phyloP scores from a whole-genome alignment of 2,797 vertebrate species.

The Neoniphon sammara region DNA sequence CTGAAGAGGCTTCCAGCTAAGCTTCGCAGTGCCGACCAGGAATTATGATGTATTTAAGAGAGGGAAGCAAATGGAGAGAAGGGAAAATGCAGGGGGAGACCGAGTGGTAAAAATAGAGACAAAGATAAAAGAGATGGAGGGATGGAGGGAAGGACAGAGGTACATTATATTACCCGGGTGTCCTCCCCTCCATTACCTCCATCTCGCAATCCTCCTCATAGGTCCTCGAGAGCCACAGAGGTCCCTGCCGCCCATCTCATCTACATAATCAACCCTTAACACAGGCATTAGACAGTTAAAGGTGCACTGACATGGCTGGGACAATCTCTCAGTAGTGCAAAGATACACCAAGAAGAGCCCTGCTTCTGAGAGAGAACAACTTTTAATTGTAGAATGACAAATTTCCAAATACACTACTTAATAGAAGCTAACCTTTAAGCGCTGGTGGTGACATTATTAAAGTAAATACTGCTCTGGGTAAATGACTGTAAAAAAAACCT shows the following conservation, averaged over 20 bases:
- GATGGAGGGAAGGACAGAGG: neutral
- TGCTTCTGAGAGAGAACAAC: constrained; percentile 7
- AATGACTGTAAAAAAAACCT: neutral
- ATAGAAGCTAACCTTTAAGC: neutral
- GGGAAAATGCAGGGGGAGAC: neutral
- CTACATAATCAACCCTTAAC: constrained; percentile 48
- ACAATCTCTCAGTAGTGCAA: neutral
- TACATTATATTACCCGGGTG: neutral
- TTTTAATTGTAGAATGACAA: neutral
- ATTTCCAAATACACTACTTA: neutral
- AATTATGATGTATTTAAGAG: constrained; percentile 2
- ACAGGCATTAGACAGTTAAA: constrained; percentile 36
- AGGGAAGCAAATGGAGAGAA: neutral
- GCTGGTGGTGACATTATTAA: neutral
- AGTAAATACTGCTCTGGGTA: neutral
- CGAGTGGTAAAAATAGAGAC: neutral
- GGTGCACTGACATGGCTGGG: constrained; percentile 27
- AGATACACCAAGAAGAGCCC: neutral
- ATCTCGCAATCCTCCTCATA: constrained; percentile 7
- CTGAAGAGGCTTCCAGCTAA: neutral
- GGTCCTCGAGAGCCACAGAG: constrained; percentile 19
- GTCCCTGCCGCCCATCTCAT: constrained; percentile 42
- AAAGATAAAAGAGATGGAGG: neutral
- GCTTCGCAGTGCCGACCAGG: neutral
- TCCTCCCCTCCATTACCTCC: constrained; percentile 20